These are phyloP conservation scores for Xenops minutus DNA, from an alignment of 2,797 vertebrate species.

Conservation along the genomic window DNA sequence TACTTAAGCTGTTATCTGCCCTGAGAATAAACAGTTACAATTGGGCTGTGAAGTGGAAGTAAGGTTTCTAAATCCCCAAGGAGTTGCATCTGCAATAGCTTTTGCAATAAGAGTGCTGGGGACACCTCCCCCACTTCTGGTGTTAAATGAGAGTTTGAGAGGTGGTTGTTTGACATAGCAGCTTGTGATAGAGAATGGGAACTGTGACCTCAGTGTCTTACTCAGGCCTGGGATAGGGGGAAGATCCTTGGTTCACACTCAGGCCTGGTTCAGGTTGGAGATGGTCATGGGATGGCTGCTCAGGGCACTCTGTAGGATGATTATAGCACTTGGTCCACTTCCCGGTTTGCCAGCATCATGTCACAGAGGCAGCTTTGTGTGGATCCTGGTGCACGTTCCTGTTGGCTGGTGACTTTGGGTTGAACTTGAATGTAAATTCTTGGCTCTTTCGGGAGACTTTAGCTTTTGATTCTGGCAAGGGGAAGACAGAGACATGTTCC, in stretches of 20 bases:
- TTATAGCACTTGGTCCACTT: background rate
- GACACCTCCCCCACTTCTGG: background rate
- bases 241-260: background rate
- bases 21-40: background rate
- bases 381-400: slow-evolving; percentile 17
- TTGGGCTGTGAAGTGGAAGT: background rate
- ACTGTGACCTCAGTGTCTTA: background rate
- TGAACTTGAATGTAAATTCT: slow-evolving; percentile 59
- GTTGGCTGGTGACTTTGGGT: slow-evolving; percentile 55
- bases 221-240: background rate
- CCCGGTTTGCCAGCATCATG: background rate
- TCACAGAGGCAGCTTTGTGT: slow-evolving; percentile 61
- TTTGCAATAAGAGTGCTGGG: background rate
- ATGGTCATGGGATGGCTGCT: background rate
- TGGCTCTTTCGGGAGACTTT: slow-evolving; percentile 35
- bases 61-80: background rate
- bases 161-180: background rate
- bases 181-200: background rate
- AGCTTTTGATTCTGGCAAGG: slow-evolving; percentile 22
- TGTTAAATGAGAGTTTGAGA: background rate
- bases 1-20: background rate
- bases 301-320: background rate
- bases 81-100: background rate
- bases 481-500: background rate
- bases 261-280: background rate